Base-by-base conservation (phyloP, 2,797 vertebrate genomes). In the Enteromius argenteus region DNA sequence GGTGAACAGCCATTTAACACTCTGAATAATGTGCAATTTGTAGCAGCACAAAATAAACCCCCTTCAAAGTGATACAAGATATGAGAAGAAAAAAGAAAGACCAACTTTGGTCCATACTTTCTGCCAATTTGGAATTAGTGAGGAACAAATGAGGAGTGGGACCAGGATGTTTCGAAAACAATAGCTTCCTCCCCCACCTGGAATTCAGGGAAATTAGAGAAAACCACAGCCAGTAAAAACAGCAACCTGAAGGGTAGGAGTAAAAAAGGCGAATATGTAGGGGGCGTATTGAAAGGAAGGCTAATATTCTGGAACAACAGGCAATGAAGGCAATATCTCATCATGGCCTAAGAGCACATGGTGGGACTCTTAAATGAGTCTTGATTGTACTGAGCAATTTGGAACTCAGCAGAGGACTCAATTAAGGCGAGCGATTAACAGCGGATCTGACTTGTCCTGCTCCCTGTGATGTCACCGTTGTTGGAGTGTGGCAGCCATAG, bases 301-400 rank as follows among this genome's bases (percentile, higher is more conserved):
- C 77, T 88, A 86, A 87, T 88, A 87, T 90, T 87, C 86, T 71
- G 84, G 83, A 90, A 88, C 86, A 90, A 90, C 87, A 85, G 87
- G 85, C 76, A 84, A 81, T 64, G 83, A 85, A 89, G 85, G 83
- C 77, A 86, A 87, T 86, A 84, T 88, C 89, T 85, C 85, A 85
- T 88, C 87, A 84, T 81, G 83, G 87, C 82, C 84, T 83, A 60
- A 75, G 89, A 88, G 77, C 80, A 64, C 87, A 86, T 90, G 89
- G 89, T 86, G 89, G 85, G 87, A 85, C 87, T 84, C 74, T 85
- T 86, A 87, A 90, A 88, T 87, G 87, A 86, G 80, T 75, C 86
- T 87, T 90, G 89, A 90, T 90, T 90, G 87, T 85, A 85, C 86
- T 79, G 79, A 79, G 87, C 87, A 90, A 88, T 87, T 87, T 86